Evolutionary conservation across 2,113 vertebrate species (phyloP).

Genomic region (Ictalurus punctatus): DNA sequence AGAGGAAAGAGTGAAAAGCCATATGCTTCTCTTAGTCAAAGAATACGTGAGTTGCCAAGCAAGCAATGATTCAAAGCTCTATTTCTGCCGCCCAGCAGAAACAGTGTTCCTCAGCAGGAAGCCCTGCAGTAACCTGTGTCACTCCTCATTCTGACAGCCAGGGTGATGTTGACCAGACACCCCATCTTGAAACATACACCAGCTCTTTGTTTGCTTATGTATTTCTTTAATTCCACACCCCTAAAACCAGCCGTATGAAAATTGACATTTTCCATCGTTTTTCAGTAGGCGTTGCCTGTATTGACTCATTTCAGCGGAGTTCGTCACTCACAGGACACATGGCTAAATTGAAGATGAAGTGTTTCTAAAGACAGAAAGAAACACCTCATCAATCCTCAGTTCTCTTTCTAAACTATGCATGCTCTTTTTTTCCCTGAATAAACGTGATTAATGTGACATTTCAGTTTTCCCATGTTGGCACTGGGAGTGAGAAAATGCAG

Average conservation of each 20-base stretch:
- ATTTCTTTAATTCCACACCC: constrained; percentile 60
- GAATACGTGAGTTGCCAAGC: constrained; percentile 66
- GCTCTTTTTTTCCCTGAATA: constrained; percentile 47
- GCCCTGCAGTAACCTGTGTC: constrained; percentile 88
- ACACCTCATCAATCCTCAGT: constrained; percentile 55
- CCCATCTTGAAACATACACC: constrained; percentile 90
- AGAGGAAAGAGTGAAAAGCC: constrained; percentile 42
- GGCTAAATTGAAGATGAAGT: constrained; percentile 68
- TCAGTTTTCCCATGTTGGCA: constrained; percentile 29
- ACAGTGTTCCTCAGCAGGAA: constrained; percentile 75
- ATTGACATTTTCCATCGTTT: constrained; percentile 83
- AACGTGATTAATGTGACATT: constrained; percentile 41
- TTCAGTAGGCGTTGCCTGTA: constrained; percentile 78
- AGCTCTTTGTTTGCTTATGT: constrained; percentile 84
- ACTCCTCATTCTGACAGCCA: constrained; percentile 79
- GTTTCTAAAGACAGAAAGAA: constrained; percentile 67
- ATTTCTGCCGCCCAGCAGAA: constrained; percentile 54
- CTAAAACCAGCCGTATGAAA: constrained; percentile 68
- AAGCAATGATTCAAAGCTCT: constrained; percentile 73
- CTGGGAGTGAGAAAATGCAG: constrained; percentile 31
- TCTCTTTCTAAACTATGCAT: constrained; percentile 1
- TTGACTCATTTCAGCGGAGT: constrained; percentile 86
- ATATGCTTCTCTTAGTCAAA: constrained; percentile 66
- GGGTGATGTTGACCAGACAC: constrained; percentile 86
- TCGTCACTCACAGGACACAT: constrained; percentile 86